Base-by-base conservation (phyloP, 2,113 vertebrate genomes). In the Psettodes erumei region DNA sequence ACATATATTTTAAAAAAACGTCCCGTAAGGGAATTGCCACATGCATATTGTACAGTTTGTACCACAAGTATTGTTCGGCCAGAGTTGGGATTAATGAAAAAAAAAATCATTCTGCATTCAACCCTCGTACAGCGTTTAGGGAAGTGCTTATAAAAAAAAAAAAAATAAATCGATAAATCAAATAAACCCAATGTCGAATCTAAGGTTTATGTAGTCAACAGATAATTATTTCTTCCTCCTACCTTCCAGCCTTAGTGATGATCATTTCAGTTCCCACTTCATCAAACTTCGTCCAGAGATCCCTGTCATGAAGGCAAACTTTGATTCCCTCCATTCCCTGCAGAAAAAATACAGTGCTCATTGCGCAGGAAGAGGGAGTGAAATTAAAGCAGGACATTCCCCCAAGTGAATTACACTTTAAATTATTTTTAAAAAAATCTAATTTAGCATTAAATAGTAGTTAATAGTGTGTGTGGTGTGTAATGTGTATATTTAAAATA, bases 181-280 rank as follows among this genome's bases (percentile, higher is more conserved):
- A 51, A 54, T 47, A 18, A 6, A 23, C 1, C 2, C 4, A 43
- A 42, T 54, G 16, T 45, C 4, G 8, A 23, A 51, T 64, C 8
- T 18, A 21, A n/a, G n/a, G 50, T 35, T 21, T 65, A n/a, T 32
- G 8, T 16, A 18, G 10, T 10, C 5, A 37, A 40, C 4, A 40
- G 7, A 25, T 9, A 5, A 5, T 16, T 8, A 23, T 65, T 18
- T 53, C 19, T 67, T 94, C 87, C 21, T 27, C 18, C 0, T 88
- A 99, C 97, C 98, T 94, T 85, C 98, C 98, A 27, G 97, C 97
- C 75, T 99, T 99, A 3, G 97, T 99, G 80, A 99, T 99, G 82
- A 99, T 99, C 98, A 95, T 95, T 87, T 99, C 98, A 0, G 97
- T 99, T 63, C 96, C 97, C 77, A 98, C 97, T 73, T 98, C 96